A percentile compares a stretch with the other conserved stretches of the same genome.
These are phyloP conservation scores for Pseudonaja textilis DNA, from an alignment of 2,113 vertebrate genomes.

Conservation along the genomic window DNA sequence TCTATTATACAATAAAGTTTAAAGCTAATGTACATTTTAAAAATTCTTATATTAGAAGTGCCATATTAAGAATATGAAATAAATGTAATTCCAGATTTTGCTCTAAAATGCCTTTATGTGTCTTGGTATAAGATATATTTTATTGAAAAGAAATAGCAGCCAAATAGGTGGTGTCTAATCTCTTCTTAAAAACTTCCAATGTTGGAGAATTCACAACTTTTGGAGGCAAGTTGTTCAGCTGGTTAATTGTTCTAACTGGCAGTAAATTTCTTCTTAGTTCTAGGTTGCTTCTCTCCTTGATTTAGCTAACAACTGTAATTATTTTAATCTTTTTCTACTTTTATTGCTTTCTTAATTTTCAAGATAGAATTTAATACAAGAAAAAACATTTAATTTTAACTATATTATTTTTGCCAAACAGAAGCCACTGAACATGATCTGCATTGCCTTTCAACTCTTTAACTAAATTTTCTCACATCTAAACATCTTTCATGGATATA, in stretches of 20 bases:
- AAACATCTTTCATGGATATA: not conserved
- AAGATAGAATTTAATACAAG: not conserved
- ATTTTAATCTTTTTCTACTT: not conserved
- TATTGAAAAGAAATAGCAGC: not conserved
- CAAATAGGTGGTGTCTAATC: not conserved
- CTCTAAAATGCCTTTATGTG: not conserved
- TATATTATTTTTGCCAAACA: not conserved
- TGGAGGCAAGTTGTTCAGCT: too few relatives aligned
- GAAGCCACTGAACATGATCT: not conserved
- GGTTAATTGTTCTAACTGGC: too few relatives aligned
- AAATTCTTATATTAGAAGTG: not conserved
- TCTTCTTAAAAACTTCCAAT: too few relatives aligned
- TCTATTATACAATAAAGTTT: not conserved
- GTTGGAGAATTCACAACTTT: too few relatives aligned
- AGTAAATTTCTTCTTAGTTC: too few relatives aligned
- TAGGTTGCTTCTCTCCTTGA: too few relatives aligned
- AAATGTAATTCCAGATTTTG: not conserved
- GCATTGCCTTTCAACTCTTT: not conserved
- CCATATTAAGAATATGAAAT: not conserved
- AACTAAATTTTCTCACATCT: not conserved
- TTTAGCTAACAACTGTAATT: not conserved
- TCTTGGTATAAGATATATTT: not conserved
- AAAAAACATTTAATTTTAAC: not conserved
- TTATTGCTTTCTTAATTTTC: not conserved
- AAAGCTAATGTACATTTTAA: not conserved